A percentile compares a stretch with the other conserved stretches of the same genome.
Conservation (phyloP, 2,797 vertebrate species). For the Protosalanx chinensis region DNA sequence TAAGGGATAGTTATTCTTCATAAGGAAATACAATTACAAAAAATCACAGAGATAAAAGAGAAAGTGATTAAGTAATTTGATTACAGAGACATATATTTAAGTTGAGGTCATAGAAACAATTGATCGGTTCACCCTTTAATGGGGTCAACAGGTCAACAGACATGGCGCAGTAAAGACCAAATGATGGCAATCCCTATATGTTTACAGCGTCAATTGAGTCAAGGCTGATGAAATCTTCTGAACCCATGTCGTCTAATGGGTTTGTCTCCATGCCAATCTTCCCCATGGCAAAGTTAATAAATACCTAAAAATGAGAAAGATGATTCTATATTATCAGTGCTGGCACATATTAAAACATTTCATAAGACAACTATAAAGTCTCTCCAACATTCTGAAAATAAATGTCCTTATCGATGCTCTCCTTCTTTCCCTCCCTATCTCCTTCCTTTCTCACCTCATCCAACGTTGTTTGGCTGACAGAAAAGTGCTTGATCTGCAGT, state of each 20-base stretch:
- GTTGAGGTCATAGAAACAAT: too few species aligned
- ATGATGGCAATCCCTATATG: conserved; percentile 31
- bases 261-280: conserved; percentile 61
- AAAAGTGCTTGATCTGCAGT: conserved; percentile 93
- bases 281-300: conserved; percentile 94
- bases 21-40: too few species aligned
- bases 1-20: too few species aligned
- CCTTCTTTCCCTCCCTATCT: not conserved
- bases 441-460: conserved; percentile 84
- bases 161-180: not conserved
- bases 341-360: conserved; percentile 45
- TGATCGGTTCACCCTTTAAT: not conserved
- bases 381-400: conserved; percentile 19
- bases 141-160: not conserved
- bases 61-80: too few species aligned
- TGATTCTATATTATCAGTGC: conserved; percentile 57
- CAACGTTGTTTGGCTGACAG: conserved; percentile 93
- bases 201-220: conserved; percentile 40
- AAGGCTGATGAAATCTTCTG: conserved; percentile 42
- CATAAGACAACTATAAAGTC: conserved; percentile 1
- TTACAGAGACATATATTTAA: too few species aligned
- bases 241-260: conserved; percentile 35
- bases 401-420: not conserved
- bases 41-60: too few species aligned
- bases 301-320: conserved; percentile 76